Percentiles rank a stretch among this genome's conserved stretches.
These are phyloP conservation scores for Triplophysa dalaica DNA, from an alignment of 2,113 vertebrate species.

Conservation along the genomic window DNA sequence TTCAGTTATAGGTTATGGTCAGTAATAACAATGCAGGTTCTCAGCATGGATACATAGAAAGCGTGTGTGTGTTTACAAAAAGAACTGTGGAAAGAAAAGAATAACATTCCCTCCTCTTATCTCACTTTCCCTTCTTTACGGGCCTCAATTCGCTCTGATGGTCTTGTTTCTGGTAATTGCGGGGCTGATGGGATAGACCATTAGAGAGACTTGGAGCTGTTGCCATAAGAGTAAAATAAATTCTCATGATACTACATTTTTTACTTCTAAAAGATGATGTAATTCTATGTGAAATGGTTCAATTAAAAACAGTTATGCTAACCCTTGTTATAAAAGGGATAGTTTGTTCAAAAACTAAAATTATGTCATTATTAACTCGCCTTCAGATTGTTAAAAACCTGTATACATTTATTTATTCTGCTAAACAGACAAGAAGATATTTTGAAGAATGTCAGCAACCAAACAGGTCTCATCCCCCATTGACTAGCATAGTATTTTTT, in stretches of 20 bases:
- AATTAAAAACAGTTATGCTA: too few species aligned
- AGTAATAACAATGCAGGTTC: conserved; percentile 62
- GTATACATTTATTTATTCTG: too few species aligned
- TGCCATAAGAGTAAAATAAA: conserved; percentile 11
- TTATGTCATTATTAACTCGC: too few species aligned
- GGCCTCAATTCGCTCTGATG: conserved; percentile 6
- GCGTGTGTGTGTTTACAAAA: conserved; percentile 57
- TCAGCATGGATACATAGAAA: conserved; percentile 54
- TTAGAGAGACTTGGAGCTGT: not conserved
- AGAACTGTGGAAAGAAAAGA: conserved; percentile 21
- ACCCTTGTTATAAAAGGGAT: too few species aligned
- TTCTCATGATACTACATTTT: not conserved
- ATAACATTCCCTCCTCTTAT: conserved; percentile 17
- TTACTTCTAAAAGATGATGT: not conserved
- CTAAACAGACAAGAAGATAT: too few species aligned
- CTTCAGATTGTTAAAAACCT: too few species aligned
- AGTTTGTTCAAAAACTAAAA: too few species aligned
- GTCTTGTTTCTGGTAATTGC: conserved; percentile 41
- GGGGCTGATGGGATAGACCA: not conserved
- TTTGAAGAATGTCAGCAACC: too few species aligned
- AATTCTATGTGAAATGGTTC: not conserved
- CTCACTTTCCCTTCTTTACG: not conserved
- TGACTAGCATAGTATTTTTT: too few species aligned
- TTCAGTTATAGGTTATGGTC: conserved; percentile 55
- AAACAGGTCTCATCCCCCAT: too few species aligned